phyloP scores from a whole-genome alignment of 2,888 invertebrate species.

The Tipula helvola region DNA sequence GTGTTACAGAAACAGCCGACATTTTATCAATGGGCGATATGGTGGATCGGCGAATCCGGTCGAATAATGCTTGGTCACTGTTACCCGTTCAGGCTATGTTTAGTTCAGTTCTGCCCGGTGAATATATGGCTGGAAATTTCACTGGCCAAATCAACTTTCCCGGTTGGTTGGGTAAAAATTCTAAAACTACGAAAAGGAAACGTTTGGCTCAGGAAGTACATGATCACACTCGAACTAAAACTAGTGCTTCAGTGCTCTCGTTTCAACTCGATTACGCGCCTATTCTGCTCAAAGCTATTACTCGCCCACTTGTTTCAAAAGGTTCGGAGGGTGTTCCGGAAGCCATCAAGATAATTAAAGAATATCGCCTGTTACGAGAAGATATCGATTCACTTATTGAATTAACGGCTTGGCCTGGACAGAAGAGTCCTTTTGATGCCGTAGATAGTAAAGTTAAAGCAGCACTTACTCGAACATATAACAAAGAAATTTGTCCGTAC shows the following conservation, averaged over 20 bases:
- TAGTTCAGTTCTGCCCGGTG: conserved; percentile 83
- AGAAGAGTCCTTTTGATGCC: conserved; percentile 59
- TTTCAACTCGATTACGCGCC: conserved; percentile 82
- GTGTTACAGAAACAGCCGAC: conserved; percentile 71
- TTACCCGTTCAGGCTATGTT: conserved; percentile 79
- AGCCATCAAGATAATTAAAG: conserved; percentile 60
- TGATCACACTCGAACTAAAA: conserved; percentile 72
- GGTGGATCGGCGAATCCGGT: conserved; percentile 69
- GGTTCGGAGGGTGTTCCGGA: conserved; percentile 58
- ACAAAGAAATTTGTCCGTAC: conserved; percentile 65
- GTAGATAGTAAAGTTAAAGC: conserved; percentile 80
- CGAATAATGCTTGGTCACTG: conserved; percentile 72
- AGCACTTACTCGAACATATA: conserved; percentile 85
- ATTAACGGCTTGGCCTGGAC: conserved; percentile 70
- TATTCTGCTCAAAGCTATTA: conserved; percentile 59
- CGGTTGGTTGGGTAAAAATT: conserved; percentile 92
- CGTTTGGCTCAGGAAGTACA: conserved; percentile 73
- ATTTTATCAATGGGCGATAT: conserved; percentile 77
- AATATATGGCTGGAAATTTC: conserved; percentile 68
- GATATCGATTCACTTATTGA: conserved; percentile 86
- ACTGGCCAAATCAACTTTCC: conserved; percentile 80
- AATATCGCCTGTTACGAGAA: conserved; percentile 78
- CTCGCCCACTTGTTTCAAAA: conserved; percentile 58
- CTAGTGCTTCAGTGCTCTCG: conserved; percentile 67
- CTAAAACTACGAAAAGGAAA: conserved; percentile 66